Evolutionary conservation across 35 echinoderm and acorn worm species (phyloP).

Genomic region (Lytechinus pictus): DNA sequence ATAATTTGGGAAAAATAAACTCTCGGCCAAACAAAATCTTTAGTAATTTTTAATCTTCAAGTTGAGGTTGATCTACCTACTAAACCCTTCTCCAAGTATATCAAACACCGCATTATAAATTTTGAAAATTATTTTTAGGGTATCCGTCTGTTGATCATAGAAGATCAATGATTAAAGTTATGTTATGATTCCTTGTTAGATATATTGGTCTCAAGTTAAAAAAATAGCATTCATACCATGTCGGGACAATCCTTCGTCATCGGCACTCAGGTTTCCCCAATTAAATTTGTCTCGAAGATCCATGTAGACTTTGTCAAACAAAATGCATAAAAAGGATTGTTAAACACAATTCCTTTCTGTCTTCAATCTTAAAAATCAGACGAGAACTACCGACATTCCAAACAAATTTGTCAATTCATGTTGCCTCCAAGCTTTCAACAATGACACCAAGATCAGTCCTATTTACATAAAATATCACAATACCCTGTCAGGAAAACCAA

Average conservation of each 20-base stretch:
- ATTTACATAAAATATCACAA: no score
- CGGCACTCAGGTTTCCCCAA: no score
- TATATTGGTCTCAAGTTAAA: no score
- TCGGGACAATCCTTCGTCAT: no score
- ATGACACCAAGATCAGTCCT: no score
- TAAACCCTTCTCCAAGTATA: background rate
- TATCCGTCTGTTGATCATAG: background rate
- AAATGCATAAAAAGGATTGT: no score
- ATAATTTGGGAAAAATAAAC: background rate
- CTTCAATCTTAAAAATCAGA: background rate
- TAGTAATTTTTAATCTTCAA: background rate
- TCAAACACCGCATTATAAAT: background rate
- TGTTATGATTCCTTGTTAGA: background rate
- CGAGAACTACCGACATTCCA: background rate
- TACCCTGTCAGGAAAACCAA: background rate
- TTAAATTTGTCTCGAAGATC: background rate
- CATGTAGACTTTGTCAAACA: background rate
- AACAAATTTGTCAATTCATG: no score
- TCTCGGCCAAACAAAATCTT: background rate
- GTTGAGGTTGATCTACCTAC: background rate
- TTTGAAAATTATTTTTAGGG: background rate
- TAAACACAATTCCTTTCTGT: background rate
- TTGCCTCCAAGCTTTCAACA: no score
- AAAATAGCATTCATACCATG: no score
- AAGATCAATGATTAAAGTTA: background rate